Base-by-base conservation (phyloP, 2,888 invertebrate genomes). In the Tortricodes alternella region DNA sequence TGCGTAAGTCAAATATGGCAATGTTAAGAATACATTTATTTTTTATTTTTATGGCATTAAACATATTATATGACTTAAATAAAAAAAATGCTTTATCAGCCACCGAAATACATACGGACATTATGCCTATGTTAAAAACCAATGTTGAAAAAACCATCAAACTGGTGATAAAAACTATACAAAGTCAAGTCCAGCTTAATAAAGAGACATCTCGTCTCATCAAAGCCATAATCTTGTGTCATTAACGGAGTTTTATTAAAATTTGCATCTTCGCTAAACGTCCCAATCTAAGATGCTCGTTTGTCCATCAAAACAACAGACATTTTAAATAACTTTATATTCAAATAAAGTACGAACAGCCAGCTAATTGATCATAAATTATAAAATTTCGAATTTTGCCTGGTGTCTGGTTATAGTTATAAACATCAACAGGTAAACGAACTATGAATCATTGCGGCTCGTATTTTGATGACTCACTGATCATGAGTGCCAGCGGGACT, bases 371-470 rank as follows among this genome's bases (percentile, higher is more conserved):
- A 8, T 18, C 9, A 27, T 48, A 11, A 41, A 35, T 49, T 35
- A 27, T 44, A 18, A 19, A 11, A 11, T 19, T 44, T 44, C 5
- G 8, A 11, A 35, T 16, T 35, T 27, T 48, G 9, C 13, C 18
- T 32, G 34, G 8, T 27, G 18, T 35, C 48, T 29, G 21, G 24
- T 60, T 37, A 57, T 50, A 37, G 62, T 64, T 64, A 71, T 70
- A 72, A 73, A 73, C 71, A 72, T 65, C 58, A 63, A 53, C 68
- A 80, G 84, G 83, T 81, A 76, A 82, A 81, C 68, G 83, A 83
- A 83, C 81, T 75, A 68, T 85, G 85, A 83, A 62, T 85, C 83
- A 85, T 64, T 56, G n/a, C n/a, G 65, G 61, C 67, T 69, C 59
- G 53, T 53, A 61, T 50, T 62, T 59, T 53, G 32, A 49, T 63